Evolutionary conservation across 2,797 vertebrate genomes (phyloP), one percentile per base, ranked within the genome.

Genomic region (Karalla daura): DNA sequence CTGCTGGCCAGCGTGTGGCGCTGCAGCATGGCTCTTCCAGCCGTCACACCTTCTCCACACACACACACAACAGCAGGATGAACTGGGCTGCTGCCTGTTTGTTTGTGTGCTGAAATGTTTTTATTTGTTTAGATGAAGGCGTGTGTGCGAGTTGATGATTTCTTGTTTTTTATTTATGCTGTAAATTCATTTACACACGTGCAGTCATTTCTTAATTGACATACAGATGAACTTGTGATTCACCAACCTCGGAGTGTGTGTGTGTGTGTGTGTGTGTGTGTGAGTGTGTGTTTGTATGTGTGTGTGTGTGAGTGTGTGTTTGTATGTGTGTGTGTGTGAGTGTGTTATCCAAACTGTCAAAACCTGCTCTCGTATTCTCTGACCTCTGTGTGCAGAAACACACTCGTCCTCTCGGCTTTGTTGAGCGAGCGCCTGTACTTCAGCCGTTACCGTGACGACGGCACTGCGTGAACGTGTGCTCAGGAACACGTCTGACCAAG

Each of bases 381-480:
- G 76, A 79, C 78, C 74, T 66, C 44, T 28, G 9, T 1, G 17
- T 46, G 12, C 44, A 25, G 11, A 60, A 18, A 68, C 52, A 50
- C 49, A 40, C 50, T 43, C 39, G 5, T 51, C 46, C 60, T 49
- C 18, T 66, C 64, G n/a, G 64, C 39, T 54, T 63, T 58, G 63
- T 40, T 59, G 12, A 36, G 40, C 21, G 55, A 35, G 59, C 41
- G 49, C 12, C 5, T 25, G 23, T 15, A 14, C 63, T 39, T 65
- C 23, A 23, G 49, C 56, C 46, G 78, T 81, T 81, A 46, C 60
- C 39, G n/a, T 65, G 75, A 68, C 75, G 62, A 79, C 72, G 21
- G 37, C 40, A 9, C 24, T 5, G 23, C 18, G 33, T n/a, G 54
- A 25, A 18, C 41, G 23, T 39, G n/a, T n/a, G n/a, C n/a, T n/a